Evolutionary conservation across 1,140 invertebrate genomes (phyloP).

Genomic region (Elymnias hypermnestra): DNA sequence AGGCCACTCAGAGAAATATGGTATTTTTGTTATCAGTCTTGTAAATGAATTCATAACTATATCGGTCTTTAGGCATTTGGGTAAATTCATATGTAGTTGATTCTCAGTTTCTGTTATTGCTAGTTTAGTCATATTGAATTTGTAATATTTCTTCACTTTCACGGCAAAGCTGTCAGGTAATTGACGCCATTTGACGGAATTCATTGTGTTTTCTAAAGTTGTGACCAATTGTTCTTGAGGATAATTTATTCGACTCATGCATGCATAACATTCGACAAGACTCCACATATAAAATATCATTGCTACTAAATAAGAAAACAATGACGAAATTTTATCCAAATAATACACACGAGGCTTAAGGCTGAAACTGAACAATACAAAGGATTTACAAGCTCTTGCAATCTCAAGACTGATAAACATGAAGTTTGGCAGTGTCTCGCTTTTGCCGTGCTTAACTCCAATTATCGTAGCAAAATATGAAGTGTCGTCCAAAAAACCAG

Average conservation of each 20-base stretch:
- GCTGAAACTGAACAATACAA: constrained; percentile 29
- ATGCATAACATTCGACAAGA: constrained; percentile 19
- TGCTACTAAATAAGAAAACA: constrained; percentile 24
- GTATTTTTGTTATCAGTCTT: too few relatives aligned
- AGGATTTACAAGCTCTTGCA: constrained; percentile 25
- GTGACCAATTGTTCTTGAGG: too few relatives aligned
- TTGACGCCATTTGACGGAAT: too few relatives aligned
- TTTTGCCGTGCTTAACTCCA: constrained; percentile 10
- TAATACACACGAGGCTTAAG: constrained; percentile 13
- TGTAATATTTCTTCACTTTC: too few relatives aligned
- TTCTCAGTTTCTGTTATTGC: too few relatives aligned
- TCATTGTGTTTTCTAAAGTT: too few relatives aligned
- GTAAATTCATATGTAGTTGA: too few relatives aligned
- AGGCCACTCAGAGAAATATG: too few relatives aligned
- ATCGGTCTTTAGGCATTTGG: too few relatives aligned
- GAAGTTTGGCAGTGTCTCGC: not conserved
- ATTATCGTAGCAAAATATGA: constrained; percentile 21
- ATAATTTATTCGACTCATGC: constrained; percentile 12
- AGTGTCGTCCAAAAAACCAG: not conserved
- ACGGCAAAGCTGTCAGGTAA: too few relatives aligned
- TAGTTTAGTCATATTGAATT: too few relatives aligned
- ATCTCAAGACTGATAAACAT: constrained; percentile 20
- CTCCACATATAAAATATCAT: constrained; percentile 27
- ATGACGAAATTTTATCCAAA: constrained; percentile 22
- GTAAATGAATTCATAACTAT: too few relatives aligned